Evolutionary conservation across 2,888 invertebrate species (phyloP).

Genomic region (Coleophora deauratella): DNA sequence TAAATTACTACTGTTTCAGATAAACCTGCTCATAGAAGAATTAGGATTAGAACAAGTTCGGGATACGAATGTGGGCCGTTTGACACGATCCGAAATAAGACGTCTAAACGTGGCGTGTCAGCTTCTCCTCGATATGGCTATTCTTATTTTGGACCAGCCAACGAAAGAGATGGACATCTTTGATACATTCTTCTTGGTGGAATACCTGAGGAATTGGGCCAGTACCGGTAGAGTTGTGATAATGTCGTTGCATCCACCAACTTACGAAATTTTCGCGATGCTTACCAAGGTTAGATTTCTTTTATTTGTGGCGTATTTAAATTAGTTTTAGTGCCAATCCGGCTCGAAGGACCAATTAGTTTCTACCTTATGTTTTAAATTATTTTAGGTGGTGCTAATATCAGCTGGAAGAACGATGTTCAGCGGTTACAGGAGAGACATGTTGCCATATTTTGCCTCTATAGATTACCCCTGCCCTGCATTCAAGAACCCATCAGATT

Average conservation of each 20-base stretch:
- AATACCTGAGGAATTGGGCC: constrained; percentile 95
- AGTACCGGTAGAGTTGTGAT: constrained; percentile 87
- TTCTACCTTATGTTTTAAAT: neutral
- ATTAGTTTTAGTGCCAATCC: neutral
- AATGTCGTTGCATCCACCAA: constrained; percentile 94
- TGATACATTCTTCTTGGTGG: constrained; percentile 95
- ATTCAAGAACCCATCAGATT: constrained; percentile 97
- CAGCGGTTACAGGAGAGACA: constrained; percentile 89
- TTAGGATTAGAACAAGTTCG: constrained; percentile 92
- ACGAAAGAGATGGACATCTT: constrained; percentile 94
- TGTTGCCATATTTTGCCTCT: constrained; percentile 93
- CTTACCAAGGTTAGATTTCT: constrained; percentile 75
- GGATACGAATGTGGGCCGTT: constrained; percentile 86
- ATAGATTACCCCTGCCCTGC: constrained; percentile 95
- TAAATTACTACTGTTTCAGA: constrained; percentile 58
- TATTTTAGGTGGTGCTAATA: constrained; percentile 79
- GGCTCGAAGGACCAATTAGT: neutral
- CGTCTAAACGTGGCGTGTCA: constrained; percentile 93
- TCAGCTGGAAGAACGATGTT: constrained; percentile 95
- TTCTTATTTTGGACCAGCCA: constrained; percentile 91
- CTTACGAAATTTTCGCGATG: constrained; percentile 97
- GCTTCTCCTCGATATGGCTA: constrained; percentile 87
- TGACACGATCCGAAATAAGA: constrained; percentile 91
- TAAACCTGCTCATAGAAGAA: constrained; percentile 92
- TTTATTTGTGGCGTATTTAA: too few species aligned